phyloP scores from a whole-genome alignment of 2,888 invertebrate species.

The Drosophila nigricruria region DNA sequence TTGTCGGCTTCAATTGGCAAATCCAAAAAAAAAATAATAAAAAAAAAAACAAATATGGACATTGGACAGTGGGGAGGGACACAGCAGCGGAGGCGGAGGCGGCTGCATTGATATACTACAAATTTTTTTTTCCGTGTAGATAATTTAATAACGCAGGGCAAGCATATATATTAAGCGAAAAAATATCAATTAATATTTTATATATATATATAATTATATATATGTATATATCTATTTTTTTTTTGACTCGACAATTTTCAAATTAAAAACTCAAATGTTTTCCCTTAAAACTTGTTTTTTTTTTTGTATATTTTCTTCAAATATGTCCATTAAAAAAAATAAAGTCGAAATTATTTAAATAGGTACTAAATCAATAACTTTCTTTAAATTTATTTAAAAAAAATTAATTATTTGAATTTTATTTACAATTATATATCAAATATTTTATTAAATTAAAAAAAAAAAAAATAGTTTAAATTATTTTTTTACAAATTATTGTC shows the following conservation, averaged over 20 bases:
- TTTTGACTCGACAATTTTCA: conserved; percentile 22
- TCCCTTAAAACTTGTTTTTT: conserved; percentile 1
- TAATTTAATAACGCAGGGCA: conserved; percentile 33
- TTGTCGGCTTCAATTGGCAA: conserved; percentile 38
- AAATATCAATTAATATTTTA: conserved; percentile 24
- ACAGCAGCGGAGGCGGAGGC: not conserved
- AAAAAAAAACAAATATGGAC: not conserved
- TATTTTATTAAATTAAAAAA: not conserved
- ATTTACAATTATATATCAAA: no score
- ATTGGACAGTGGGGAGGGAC: conserved; percentile 21
- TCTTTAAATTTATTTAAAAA: not conserved
- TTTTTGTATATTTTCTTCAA: conserved; percentile 3
- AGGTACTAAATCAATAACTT: not conserved
- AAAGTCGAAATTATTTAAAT: conserved; percentile 1
- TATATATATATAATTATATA: conserved; percentile 11
- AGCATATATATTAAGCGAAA: conserved; percentile 34
- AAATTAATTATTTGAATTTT: not conserved
- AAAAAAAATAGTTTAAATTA: not conserved
- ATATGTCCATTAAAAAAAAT: conserved; percentile 1
- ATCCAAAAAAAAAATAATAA: not conserved
- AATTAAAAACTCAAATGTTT: conserved; percentile 16
- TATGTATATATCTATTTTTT: conserved; percentile 9
- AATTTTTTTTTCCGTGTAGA: conserved; percentile 27
- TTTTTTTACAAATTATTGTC: not conserved
- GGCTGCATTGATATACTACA: conserved; percentile 30